Base-by-base conservation (phyloP, 64 coral and sea anemone genomes). In the Astreopora myriophthalma region DNA sequence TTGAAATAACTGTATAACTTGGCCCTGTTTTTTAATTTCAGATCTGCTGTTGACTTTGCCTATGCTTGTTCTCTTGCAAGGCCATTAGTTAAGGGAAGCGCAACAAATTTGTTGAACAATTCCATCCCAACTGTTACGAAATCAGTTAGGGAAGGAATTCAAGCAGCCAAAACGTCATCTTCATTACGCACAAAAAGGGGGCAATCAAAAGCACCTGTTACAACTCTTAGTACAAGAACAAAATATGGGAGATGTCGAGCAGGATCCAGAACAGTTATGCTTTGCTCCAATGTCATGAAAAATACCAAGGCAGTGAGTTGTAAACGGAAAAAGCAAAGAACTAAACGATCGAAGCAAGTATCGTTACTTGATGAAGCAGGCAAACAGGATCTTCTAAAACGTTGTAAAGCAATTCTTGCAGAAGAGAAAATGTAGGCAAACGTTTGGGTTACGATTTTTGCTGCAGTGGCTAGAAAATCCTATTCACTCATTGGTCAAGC, bases 41-140 rank as follows among this genome's bases (percentile, higher is more conserved):
- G 89, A 35, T 52, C 26, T 29, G 73, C 76, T 5, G 29, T 91
- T 0, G 89, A 91, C 65, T 90, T 71, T 20, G 88, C 88, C 0
- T 82, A 25, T 19, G 89, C 89, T 14, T 82, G 89, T 82, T 60
- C 60, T 17, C 36, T 80, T 19, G 62, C 89, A 24, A 44, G 40
- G 24, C 57, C 66, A 35, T 51, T 52, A 34, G 26, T 71, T 3
- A 78, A 69, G 24, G 69, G 25, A 9, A 48, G 38, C 29, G 20
- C 3, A 86, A 26, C 13, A 9, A 14, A 73, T 8, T 5, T 73
- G 6, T 31, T 8, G 8, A 33, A 57, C 33, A 65, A 11, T 2
- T 38, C 52, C 20, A 36, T 33, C n/a, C 79, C 57, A 25, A 24
- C 19, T 0, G 17, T 83, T 23, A 83, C 19, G 0, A 38, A 40